Evolutionary conservation across 2,888 invertebrate species (phyloP).

Genomic region (Xanthostigma xanthostigma): DNA sequence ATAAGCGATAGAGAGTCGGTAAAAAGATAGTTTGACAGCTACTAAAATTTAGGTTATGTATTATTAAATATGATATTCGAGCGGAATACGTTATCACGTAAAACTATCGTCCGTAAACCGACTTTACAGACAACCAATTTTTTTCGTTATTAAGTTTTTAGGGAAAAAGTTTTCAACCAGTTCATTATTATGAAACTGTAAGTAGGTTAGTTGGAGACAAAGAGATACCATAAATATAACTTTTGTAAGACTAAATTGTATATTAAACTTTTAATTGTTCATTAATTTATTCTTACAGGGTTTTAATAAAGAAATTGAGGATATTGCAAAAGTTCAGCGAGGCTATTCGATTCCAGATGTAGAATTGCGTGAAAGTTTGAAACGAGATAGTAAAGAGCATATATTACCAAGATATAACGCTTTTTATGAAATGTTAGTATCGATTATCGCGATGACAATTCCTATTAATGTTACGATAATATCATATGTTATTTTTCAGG

Average conservation of each 20-base stretch:
- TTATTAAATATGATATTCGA: too few species aligned
- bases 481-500: conserved; percentile 27
- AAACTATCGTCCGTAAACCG: too few species aligned
- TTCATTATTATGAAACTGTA: conserved; percentile 3
- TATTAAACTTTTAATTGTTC: too few species aligned
- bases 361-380: conserved; percentile 74
- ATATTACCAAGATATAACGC: conserved; percentile 73
- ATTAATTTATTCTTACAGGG: conserved; percentile 37
- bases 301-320: conserved; percentile 93
- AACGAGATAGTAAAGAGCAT: conserved; percentile 78
- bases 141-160: too few species aligned
- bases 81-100: too few species aligned
- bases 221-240: too few species aligned
- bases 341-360: conserved; percentile 88
- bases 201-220: not conserved
- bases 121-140: too few species aligned
- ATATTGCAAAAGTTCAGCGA: conserved; percentile 68
- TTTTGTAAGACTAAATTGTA: too few species aligned
- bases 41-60: too few species aligned
- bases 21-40: too few species aligned
- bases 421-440: conserved; percentile 53
- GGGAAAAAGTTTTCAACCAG: not conserved
- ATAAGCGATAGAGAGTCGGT: too few species aligned
- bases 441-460: not conserved
- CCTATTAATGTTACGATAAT: not conserved